Conservation (phyloP, 2,113 vertebrate genomes). For the Petromus typicus region DNA sequence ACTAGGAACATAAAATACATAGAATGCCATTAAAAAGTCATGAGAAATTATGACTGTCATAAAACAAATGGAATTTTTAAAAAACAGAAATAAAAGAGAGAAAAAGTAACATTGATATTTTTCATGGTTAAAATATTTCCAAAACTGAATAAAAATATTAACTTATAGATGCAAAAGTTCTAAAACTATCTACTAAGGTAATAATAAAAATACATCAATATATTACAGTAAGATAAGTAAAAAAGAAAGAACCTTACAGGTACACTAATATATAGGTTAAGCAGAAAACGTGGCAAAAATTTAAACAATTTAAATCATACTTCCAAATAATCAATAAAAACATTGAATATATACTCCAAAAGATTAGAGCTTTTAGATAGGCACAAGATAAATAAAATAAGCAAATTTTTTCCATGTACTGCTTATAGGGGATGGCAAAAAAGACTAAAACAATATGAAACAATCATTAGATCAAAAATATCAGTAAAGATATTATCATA, state of each 20-base stretch:
- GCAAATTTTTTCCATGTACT: not conserved
- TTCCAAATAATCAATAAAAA: not conserved
- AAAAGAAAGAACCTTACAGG: not conserved
- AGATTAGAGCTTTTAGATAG: not conserved
- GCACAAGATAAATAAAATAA: not conserved
- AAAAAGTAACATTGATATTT: not conserved
- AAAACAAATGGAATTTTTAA: too few relatives aligned
- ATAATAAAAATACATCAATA: not conserved
- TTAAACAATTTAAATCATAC: too few relatives aligned
- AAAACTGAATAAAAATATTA: not conserved
- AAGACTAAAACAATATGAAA: not conserved
- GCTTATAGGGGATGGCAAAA: not conserved
- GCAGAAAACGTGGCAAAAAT: not conserved
- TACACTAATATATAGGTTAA: not conserved
- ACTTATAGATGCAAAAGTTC: not conserved
- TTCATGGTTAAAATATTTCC: not conserved
- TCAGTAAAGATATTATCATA: not conserved
- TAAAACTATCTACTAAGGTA: not conserved
- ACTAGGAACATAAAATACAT: not conserved
- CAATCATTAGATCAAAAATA: not conserved
- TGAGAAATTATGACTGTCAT: not conserved
- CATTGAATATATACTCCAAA: not conserved
- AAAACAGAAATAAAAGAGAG: not conserved
- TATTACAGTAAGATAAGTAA: not conserved
- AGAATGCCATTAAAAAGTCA: not conserved